phyloP scores from a whole-genome alignment of 37 sponge, comb jelly and placozoan genomes.

The Amphimedon queenslandica region DNA sequence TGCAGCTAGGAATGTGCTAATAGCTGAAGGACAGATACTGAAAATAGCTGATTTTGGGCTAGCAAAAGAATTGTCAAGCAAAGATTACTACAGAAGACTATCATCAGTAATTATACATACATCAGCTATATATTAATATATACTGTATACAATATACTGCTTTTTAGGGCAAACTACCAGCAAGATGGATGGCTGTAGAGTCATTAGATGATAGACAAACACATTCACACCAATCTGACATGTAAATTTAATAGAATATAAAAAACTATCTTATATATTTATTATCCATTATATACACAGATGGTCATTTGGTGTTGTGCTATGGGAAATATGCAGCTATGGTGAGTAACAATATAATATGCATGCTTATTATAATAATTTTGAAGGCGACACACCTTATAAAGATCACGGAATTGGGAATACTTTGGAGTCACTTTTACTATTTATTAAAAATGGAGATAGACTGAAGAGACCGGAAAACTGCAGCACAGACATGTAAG shows the following conservation, averaged over 20 bases:
- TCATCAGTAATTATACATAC: conserved; percentile 24
- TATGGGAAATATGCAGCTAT: conserved; percentile 70
- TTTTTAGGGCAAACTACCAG: conserved; percentile 60
- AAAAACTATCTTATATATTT: background rate
- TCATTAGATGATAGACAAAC: conserved; percentile 32
- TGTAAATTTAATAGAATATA: conserved; percentile 39
- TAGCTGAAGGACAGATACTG: conserved; percentile 62
- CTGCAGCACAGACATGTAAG: conserved; percentile 55
- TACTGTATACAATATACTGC: background rate
- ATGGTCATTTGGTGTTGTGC: conserved; percentile 68
- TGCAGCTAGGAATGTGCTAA: conserved; percentile 77
- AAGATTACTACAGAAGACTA: conserved; percentile 63
- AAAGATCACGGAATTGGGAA: conserved; percentile 11
- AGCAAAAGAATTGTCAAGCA: conserved; percentile 49
- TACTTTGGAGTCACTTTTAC: conserved; percentile 32
- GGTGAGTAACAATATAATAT: conserved; percentile 19
- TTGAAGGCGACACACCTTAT: too few relatives aligned
- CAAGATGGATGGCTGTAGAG: conserved; percentile 85
- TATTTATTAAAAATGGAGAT: conserved; percentile 36
- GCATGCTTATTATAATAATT: too few relatives aligned
- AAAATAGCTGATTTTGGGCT: conserved; percentile 79
- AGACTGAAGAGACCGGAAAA: conserved; percentile 41
- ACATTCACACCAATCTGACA: conserved; percentile 74
- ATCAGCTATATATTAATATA: background rate
- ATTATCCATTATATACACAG: conserved; percentile 10